Percentiles rank a stretch among this genome's conserved stretches.
phyloP scores from a whole-genome alignment of 2,888 invertebrate genomes.

The Amphipoea oculea region DNA sequence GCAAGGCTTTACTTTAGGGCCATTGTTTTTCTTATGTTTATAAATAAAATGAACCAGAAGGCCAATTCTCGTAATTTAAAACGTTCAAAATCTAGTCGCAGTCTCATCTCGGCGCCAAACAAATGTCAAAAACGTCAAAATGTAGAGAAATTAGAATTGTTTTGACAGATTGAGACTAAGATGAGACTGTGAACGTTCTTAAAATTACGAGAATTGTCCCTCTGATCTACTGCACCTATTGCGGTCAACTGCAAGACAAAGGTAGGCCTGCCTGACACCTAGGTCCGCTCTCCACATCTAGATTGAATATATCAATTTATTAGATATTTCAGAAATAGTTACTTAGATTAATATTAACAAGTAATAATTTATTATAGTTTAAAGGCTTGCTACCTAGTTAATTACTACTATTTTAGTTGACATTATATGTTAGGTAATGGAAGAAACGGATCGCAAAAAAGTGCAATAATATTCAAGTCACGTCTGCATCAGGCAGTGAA shows the following conservation, averaged over 20 bases:
- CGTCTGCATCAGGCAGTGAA: conserved; percentile 11
- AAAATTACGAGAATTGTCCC: no score
- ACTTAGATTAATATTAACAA: background rate
- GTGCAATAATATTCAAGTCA: conserved; percentile 25
- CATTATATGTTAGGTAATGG: background rate
- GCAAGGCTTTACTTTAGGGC: conserved; percentile 6
- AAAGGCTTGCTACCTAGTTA: background rate
- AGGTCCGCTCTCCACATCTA: conserved; percentile 2
- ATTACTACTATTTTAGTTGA: conserved; percentile 6
- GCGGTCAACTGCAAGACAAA: background rate
- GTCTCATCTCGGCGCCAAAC: no score
- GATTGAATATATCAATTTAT: background rate
- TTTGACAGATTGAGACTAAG: no score
- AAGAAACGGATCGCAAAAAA: conserved; percentile 18
- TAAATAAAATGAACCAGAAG: background rate
- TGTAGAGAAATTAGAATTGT: no score
- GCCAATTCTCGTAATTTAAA: no score
- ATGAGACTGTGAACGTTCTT: no score
- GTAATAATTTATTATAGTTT: background rate
- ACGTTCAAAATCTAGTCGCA: no score
- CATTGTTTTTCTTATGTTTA: background rate
- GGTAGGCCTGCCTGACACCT: background rate
- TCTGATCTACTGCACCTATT: background rate
- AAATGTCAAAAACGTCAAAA: no score
- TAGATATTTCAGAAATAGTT: background rate